Evolutionary conservation across 2,797 vertebrate genomes (phyloP).

Genomic region (Trematomus bernacchii): DNA sequence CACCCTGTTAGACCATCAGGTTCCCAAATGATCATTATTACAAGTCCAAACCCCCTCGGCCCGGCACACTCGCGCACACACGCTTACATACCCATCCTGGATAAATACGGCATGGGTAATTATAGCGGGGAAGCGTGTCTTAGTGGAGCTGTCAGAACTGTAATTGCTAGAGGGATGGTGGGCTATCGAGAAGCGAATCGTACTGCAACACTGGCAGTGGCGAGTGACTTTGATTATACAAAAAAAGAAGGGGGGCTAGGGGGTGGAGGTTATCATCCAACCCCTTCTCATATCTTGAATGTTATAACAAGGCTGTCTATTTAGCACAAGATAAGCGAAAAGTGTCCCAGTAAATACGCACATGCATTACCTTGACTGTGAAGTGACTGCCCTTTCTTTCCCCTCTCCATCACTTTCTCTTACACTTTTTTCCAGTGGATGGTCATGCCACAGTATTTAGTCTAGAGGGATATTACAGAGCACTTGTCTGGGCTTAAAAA

Average conservation of each 20-base stretch:
- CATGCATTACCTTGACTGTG: slow-evolving; percentile 43
- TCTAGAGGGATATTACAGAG: slow-evolving; percentile 54
- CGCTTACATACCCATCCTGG: slow-evolving; percentile 68
- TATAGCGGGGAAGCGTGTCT: slow-evolving; percentile 82
- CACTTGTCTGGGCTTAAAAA: slow-evolving; percentile 64
- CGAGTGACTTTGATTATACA: slow-evolving; percentile 84
- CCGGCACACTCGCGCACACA: slow-evolving; percentile 45
- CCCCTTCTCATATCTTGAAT: slow-evolving; percentile 67
- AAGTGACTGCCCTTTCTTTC: slow-evolving; percentile 8
- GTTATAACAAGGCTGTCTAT: slow-evolving; percentile 77
- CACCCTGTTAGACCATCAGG: slow-evolving; percentile 71
- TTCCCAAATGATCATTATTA: slow-evolving; percentile 77
- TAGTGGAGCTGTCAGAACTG: slow-evolving; percentile 85
- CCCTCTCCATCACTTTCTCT: slow-evolving; percentile 21
- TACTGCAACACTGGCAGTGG: slow-evolving; percentile 65
- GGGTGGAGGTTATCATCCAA: slow-evolving; percentile 78
- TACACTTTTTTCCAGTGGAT: slow-evolving; percentile 29
- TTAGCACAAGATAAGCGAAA: slow-evolving; percentile 74
- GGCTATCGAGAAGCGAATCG: slow-evolving; percentile 83
- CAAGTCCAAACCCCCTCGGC: slow-evolving; percentile 65
- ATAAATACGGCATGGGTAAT: slow-evolving; percentile 86
- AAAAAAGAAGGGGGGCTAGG: slow-evolving; percentile 56
- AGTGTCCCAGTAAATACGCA: slow-evolving; percentile 58
- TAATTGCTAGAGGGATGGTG: slow-evolving; percentile 86
- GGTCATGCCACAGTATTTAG: slow-evolving; percentile 53